These are phyloP conservation scores for Acestrorhynchus altus DNA, from an alignment of 2,797 vertebrate species.

Conservation along the genomic window DNA sequence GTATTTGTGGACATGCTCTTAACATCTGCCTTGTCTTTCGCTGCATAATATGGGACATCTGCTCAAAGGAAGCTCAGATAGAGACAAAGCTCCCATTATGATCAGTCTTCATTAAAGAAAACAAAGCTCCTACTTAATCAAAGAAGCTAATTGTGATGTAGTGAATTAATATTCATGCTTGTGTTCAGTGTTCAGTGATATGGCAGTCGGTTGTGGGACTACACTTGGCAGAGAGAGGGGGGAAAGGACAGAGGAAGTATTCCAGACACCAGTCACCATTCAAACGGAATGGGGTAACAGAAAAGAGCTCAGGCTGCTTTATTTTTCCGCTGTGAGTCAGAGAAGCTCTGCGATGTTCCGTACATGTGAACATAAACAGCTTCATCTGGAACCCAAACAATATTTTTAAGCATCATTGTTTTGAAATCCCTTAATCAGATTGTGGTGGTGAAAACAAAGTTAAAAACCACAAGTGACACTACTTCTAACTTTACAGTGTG, in stretches of 20 bases:
- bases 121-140: constrained; percentile 60
- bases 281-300: constrained; percentile 52
- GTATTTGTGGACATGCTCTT: constrained; percentile 29
- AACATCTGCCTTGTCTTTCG: constrained; percentile 40
- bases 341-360: background rate
- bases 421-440: background rate
- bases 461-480: no score
- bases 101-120: constrained; percentile 53
- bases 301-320: constrained; percentile 43
- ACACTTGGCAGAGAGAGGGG: background rate
- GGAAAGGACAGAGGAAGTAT: constrained; percentile 67
- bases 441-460: no score
- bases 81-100: constrained; percentile 61
- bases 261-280: constrained; percentile 69
- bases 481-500: background rate
- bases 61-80: constrained; percentile 59
- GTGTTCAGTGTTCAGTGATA: constrained; percentile 30
- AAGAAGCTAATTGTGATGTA: constrained; percentile 31
- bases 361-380: background rate
- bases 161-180: constrained; percentile 12
- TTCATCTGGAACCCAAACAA: background rate
- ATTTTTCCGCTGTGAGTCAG: background rate
- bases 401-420: background rate
- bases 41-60: constrained; percentile 54
- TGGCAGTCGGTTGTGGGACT: constrained; percentile 18